Conservation (phyloP, 2,888 invertebrate genomes). For the Seira ritae region DNA sequence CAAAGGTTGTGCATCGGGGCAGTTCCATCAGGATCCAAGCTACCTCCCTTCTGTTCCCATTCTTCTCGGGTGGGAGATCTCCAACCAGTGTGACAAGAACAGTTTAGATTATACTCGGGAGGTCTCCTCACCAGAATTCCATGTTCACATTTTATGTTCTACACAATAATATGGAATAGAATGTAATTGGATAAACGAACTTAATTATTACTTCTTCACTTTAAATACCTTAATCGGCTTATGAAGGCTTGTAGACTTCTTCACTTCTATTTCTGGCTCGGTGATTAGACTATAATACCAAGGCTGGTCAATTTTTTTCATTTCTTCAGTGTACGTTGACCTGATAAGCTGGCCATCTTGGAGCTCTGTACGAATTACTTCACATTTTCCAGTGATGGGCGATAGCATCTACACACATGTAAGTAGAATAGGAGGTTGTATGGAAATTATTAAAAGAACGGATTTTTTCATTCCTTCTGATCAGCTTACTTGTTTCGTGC, state of each 20-base stretch:
- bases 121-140: background rate
- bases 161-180: no score
- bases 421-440: no score
- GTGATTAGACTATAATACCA: background rate
- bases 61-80: conserved; percentile 31
- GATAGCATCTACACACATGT: background rate
- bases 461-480: no score
- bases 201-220: no score
- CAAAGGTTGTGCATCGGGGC: background rate
- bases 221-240: no score
- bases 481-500: background rate
- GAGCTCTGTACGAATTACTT: background rate
- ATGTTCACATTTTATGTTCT: no score
- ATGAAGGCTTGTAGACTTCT: no score
- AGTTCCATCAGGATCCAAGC: background rate
- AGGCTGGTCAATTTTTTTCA: background rate
- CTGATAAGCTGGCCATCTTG: background rate
- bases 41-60: conserved; percentile 31
- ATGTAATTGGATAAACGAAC: no score
- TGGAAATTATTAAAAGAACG: no score
- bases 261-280: background rate
- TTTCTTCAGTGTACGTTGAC: background rate
- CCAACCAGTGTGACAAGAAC: conserved; percentile 41
- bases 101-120: background rate
- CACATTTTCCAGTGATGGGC: background rate